Conservation (phyloP, 23 tunicate species). For the Botrylloides violaceus region DNA sequence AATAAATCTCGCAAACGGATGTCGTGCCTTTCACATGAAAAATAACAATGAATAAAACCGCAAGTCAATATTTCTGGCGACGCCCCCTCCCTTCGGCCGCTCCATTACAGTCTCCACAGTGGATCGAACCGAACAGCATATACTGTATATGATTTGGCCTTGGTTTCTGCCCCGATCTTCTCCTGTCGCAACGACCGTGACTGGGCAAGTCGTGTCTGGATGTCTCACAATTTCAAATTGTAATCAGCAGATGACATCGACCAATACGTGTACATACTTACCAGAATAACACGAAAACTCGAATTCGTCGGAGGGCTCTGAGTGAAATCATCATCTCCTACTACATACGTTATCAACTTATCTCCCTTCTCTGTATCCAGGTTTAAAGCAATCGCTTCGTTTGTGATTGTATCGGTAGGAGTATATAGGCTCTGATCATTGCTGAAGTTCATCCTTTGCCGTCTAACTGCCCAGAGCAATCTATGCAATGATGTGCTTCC, state of each 20-base stretch:
- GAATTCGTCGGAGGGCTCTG: constrained; percentile 9
- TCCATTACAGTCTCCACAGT: too few relatives aligned
- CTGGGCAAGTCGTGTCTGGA: too few relatives aligned
- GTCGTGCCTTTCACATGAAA: too few relatives aligned
- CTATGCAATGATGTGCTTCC: constrained; percentile 22
- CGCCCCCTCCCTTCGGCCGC: too few relatives aligned
- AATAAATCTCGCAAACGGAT: constrained; percentile 25
- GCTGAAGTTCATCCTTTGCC: background rate
- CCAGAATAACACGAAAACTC: constrained; percentile 2
- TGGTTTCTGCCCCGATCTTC: too few relatives aligned
- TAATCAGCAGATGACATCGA: background rate
- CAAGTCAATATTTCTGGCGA: too few relatives aligned
- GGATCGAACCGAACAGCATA: too few relatives aligned
- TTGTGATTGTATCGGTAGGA: background rate
- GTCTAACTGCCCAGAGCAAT: constrained; percentile 10
- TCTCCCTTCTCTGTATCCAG: background rate
- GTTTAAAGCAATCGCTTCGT: background rate
- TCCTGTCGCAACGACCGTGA: too few relatives aligned
- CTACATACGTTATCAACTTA: background rate
- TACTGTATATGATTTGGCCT: too few relatives aligned
- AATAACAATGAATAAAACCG: too few relatives aligned
- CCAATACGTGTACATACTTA: background rate
- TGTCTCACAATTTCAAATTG: background rate
- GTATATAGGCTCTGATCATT: constrained; percentile 6
- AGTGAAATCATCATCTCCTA: constrained; percentile 16